Percentiles rank a stretch among this genome's conserved stretches.
Conservation (phyloP, 2,113 vertebrate species). For the Megaleporinus macrocephalus region DNA sequence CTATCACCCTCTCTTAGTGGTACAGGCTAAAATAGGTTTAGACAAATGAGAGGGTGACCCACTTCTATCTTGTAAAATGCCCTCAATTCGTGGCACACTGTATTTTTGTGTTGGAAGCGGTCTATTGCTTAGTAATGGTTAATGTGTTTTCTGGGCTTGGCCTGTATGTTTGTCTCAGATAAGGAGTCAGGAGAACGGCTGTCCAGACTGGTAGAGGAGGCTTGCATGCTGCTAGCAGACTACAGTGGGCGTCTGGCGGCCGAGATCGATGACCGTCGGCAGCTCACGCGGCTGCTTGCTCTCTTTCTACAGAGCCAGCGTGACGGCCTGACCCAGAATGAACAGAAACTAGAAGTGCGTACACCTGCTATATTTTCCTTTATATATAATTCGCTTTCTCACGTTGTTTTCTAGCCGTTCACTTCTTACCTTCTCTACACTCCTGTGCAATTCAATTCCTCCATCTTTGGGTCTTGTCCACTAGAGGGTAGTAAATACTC, state of each 20-base stretch:
- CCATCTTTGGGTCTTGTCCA: not conserved
- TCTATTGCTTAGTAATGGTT: not conserved
- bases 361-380: conserved; percentile 67
- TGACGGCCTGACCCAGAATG: conserved; percentile 94
- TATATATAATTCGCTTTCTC: conserved; percentile 57
- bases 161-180: conserved; percentile 69
- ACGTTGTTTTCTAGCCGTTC: not conserved
- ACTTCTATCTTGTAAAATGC: not conserved
- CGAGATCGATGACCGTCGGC: conserved; percentile 96
- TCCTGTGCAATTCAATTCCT: not conserved
- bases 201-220: conserved; percentile 85
- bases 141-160: conserved; percentile 37
- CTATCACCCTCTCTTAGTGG: too few relatives aligned
- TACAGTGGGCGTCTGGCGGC: conserved; percentile 98
- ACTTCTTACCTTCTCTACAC: not conserved
- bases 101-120: not conserved
- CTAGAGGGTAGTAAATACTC: conserved; percentile 31
- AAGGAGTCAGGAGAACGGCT: conserved; percentile 78
- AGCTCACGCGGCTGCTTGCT: conserved; percentile 92
- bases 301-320: conserved; percentile 96
- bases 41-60: not conserved
- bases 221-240: conserved; percentile 97
- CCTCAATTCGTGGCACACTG: not conserved
- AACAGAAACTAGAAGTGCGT: conserved; percentile 99
- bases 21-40: not conserved